Percentiles rank a stretch among this genome's conserved stretches.
Conservation (phyloP, 2,113 vertebrate species). For the Serilophus lunatus region DNA sequence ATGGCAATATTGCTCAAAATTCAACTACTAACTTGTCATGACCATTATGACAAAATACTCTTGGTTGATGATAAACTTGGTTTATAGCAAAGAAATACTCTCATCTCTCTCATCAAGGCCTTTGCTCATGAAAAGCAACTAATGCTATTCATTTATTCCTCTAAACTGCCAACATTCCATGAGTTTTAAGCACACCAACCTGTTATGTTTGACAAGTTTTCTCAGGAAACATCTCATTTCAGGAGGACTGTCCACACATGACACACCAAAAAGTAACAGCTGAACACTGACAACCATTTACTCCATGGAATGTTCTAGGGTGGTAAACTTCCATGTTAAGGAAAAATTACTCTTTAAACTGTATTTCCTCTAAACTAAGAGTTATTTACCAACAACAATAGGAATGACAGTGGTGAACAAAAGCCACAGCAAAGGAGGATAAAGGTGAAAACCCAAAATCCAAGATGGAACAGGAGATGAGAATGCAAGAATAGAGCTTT, state of each 20-base stretch:
- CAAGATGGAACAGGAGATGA: not conserved
- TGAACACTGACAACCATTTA: not conserved
- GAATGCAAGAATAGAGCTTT: not conserved
- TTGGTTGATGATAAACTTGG: not conserved
- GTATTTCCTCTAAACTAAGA: not conserved
- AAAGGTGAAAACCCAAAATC: not conserved
- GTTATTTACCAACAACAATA: not conserved
- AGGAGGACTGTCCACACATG: not conserved
- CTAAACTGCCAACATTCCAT: not conserved
- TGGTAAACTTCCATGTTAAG: not conserved
- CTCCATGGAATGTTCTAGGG: not conserved
- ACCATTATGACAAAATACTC: not conserved
- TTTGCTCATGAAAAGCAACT: not conserved
- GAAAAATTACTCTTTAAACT: not conserved
- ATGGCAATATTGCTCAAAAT: not conserved
- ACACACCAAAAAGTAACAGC: not conserved
- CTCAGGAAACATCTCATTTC: not conserved
- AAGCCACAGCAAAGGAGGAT: not conserved
- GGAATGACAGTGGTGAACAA: not conserved
- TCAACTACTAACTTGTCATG: not conserved
- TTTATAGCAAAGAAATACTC: not conserved
- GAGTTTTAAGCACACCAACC: not conserved
- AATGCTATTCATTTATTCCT: not conserved
- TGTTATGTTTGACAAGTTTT: not conserved
- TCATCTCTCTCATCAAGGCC: not conserved